phyloP scores from a whole-genome alignment of 2,113 vertebrate genomes.

The Cyrtonyx montezumae region DNA sequence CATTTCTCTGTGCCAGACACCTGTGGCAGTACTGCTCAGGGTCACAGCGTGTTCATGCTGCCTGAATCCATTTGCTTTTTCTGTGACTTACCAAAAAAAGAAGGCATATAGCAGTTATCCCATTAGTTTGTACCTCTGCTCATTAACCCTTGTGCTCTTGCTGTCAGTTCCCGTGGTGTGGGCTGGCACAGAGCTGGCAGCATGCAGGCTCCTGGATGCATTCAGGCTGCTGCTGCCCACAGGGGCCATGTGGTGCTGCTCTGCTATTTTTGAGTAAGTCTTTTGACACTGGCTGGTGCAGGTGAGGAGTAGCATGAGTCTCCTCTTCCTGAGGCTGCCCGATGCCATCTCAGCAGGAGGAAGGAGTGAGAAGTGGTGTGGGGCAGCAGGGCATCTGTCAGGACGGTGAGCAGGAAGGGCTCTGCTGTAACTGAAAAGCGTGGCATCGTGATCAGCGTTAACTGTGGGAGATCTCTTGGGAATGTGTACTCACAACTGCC shows the following conservation, averaged over 20 bases:
- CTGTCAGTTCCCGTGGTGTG: neutral
- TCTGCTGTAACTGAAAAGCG: neutral
- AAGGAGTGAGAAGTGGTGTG: neutral
- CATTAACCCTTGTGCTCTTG: neutral
- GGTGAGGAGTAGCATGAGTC: neutral
- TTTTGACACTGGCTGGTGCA: neutral
- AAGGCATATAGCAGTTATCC: neutral
- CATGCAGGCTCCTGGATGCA: neutral
- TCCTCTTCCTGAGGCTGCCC: neutral
- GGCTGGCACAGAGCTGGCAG: neutral
- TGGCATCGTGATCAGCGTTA: neutral
- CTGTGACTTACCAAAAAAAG: neutral
- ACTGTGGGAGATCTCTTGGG: neutral
- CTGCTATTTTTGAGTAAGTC: neutral
- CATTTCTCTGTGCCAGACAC: neutral
- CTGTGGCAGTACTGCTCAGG: neutral
- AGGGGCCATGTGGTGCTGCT: neutral
- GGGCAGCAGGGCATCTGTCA: neutral
- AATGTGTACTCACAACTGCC: neutral
- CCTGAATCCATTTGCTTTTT: neutral
- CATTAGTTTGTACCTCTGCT: neutral
- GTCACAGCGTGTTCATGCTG: accelerated
- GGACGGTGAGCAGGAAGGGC: neutral
- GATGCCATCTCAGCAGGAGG: neutral
- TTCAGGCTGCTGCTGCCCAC: neutral